Base-by-base conservation (phyloP, 2,888 invertebrate genomes). In the Caenorhabditis panamensis region DNA sequence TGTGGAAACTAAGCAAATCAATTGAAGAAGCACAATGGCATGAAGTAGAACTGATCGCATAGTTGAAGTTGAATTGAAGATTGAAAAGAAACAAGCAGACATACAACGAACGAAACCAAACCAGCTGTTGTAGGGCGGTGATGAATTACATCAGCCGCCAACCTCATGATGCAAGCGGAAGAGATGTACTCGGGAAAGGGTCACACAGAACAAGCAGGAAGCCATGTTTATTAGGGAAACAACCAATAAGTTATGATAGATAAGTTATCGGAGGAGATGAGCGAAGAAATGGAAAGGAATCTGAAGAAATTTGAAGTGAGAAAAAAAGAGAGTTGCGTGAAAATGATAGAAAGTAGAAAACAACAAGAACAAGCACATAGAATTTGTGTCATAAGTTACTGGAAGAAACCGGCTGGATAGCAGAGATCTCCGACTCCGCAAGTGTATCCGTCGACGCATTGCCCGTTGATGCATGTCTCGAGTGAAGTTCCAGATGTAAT, bases 371-470 rank as follows among this genome's bases (percentile, higher is more conserved):
- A 56, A 31, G 31, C 31, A 37, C 41, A 28, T 11, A 66, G 26
- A 49, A 51, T 20, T 41, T 18, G 1, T 31, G 31, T 31, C 31
- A 16, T 16, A n/a, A 51, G 16, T 72, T 58, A 72, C 59, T 63
- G 56, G 51, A 80, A 75, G 37, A 66, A 61, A 5, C 69, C 73
- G 16, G 28, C 31, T 11, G 83, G 83, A 63, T 84, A 84, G 51
- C 84, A 84, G 24, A 84, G 59, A 54, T 83, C 72, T 31, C 84
- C 83, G 24, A 68, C 37, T 56, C 84, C 84, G 67, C 84, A 84
- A 11, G 37, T 59, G 67, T 51, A 73, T 13, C 63, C 71, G 44
- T 67, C 75, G 3, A 49, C 58, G 28, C 84, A 84, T 11, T 8
- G 13, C 28, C 68, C 76, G 54, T 84, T 77, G 11, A 82, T 16